Conservation (phyloP, 2,113 vertebrate species). For the Oryzias melastigma region DNA sequence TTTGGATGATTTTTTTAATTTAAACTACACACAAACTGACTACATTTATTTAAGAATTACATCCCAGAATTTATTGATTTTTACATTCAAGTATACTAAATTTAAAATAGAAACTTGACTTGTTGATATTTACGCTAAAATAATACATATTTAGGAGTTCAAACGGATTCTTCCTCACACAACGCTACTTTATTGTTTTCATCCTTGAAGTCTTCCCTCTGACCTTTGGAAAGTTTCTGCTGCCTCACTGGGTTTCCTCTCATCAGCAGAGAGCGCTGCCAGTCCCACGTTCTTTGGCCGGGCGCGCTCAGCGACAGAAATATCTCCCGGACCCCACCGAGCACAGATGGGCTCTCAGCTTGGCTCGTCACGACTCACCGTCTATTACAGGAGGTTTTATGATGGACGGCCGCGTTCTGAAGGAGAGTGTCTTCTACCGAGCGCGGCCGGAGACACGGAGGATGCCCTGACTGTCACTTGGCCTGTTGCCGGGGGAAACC, state of each 20-base stretch:
- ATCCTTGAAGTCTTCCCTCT: constrained; percentile 52
- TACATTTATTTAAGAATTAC: too few relatives aligned
- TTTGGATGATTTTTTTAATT: too few relatives aligned
- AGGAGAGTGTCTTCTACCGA: constrained; percentile 68
- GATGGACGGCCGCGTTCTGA: constrained; percentile 75
- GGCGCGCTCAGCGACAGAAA: constrained; percentile 73
- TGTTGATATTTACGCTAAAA: too few relatives aligned
- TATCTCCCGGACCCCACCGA: constrained; percentile 73
- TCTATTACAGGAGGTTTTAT: constrained; percentile 76
- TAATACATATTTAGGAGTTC: background rate
- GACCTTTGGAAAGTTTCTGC: constrained; percentile 76
- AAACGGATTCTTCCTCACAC: background rate
- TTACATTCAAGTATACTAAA: too few relatives aligned
- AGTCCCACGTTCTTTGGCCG: constrained; percentile 61
- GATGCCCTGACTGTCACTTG: constrained; percentile 67
- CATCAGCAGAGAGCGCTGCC: constrained; percentile 67
- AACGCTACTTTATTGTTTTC: too few relatives aligned
- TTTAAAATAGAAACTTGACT: too few relatives aligned
- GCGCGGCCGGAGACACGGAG: constrained; percentile 38
- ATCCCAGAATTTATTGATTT: too few relatives aligned
- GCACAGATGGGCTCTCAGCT: constrained; percentile 84
- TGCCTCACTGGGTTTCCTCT: constrained; percentile 58
- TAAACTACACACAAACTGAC: too few relatives aligned
- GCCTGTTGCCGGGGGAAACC: constrained; percentile 65
- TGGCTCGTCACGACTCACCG: constrained; percentile 79